Percentiles rank a stretch among this genome's conserved stretches.
These are phyloP conservation scores for Ditula angustiorana DNA, from an alignment of 2,888 invertebrate species.

Conservation along the genomic window DNA sequence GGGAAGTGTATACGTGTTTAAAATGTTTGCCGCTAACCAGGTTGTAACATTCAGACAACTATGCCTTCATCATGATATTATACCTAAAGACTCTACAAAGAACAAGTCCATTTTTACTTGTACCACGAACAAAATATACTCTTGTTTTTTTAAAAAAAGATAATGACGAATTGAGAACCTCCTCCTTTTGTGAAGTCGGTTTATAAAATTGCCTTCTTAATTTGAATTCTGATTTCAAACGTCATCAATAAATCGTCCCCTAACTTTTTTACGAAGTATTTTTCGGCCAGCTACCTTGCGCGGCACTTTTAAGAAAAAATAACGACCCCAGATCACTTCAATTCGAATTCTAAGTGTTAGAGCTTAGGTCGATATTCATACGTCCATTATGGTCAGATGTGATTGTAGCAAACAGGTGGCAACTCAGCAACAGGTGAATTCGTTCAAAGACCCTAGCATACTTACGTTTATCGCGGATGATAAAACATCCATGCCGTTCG, in stretches of 20 bases:
- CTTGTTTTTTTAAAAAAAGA: too few species aligned
- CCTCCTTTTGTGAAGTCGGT: too few species aligned
- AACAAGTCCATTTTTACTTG: too few species aligned
- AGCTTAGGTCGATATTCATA: conserved; percentile 49
- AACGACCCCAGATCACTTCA: conserved; percentile 35
- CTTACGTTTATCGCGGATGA: background rate
- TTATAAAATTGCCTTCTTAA: too few species aligned
- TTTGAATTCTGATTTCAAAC: background rate
- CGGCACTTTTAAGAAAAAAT: conserved; percentile 55
- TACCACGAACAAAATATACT: too few species aligned
- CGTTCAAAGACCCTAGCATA: conserved; percentile 42
- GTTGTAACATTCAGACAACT: too few species aligned
- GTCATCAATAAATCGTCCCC: conserved; percentile 15
- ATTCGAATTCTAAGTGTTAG: conserved; percentile 30
- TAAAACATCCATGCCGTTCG: background rate
- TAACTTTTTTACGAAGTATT: conserved; percentile 39
- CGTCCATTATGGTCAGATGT: conserved; percentile 67
- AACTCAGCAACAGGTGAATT: conserved; percentile 79
- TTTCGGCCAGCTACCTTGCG: conserved; percentile 63
- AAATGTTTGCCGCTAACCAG: too few species aligned
- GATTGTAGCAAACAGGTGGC: conserved; percentile 80
- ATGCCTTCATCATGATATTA: too few species aligned
- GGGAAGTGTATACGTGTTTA: too few species aligned
- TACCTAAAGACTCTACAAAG: too few species aligned
- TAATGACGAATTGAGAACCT: too few species aligned